Base-by-base conservation (phyloP, 2,888 invertebrate species). In the Phyllotreta cruciferae region DNA sequence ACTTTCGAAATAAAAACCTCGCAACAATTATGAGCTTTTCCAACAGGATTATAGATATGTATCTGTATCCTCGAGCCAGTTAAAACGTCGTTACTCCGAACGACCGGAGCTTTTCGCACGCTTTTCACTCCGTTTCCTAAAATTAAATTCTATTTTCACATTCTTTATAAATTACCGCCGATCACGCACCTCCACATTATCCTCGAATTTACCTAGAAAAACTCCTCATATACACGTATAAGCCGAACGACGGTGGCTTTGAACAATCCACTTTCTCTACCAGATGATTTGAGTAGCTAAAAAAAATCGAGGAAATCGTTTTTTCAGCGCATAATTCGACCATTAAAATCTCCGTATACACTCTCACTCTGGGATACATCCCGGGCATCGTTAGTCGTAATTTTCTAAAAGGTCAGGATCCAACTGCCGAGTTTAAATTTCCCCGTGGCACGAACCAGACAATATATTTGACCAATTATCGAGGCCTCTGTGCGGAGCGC, bases 391-490 rank as follows among this genome's bases (percentile, higher is more conserved):
- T 62, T 64, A 63, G 63, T 64, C 64, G 67, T 63, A 64, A 67
- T 67, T 24, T 24, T 67, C 62, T 62, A 56, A 66, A 67, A 69
- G 69, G 66, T 67, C 67, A 67, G 62, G 63, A 66, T 60, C 54
- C 62, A 60, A 62, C 57, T 61, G 24, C 58, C 50, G 60, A 62
- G 64, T 62, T 65, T 65, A 64, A 66, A 65, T 66, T 60, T 67
- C 63, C 66, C 64, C 53, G 60, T 69, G 63, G 74, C 73, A 75
- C 77, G 74, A 74, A 71, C 69, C 73, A 73, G 75, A 75, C 77
- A 74, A 79, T 79, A 78, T 79, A 79, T 79, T 78, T 78, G 77
- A 79, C 78, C 78, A 79, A 79, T 79, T 79, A 79, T 75, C 76
- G 74, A 70, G 69, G 71, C 67, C 69, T 70, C 73, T 68, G 71